Evolutionary conservation across 2,113 vertebrate species (phyloP).

Genomic region (Casuarius casuarius): DNA sequence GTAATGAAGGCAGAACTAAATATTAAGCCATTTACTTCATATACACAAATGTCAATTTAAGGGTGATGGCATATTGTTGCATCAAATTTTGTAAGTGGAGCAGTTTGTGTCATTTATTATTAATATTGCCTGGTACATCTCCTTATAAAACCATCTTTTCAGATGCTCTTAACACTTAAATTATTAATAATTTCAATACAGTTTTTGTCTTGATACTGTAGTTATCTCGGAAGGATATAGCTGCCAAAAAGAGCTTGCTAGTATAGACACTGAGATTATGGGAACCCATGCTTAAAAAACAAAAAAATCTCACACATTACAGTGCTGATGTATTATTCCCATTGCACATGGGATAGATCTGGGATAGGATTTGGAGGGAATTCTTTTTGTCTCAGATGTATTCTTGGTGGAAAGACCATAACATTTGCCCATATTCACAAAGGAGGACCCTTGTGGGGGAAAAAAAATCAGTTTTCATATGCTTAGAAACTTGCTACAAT

Average conservation of each 20-base stretch:
- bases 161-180: not conserved
- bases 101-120: constrained; percentile 21
- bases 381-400: not conserved
- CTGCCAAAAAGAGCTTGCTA: not conserved
- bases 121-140: not conserved
- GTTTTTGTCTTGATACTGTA: not conserved
- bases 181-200: not conserved
- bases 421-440: not conserved
- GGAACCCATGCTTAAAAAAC: not conserved
- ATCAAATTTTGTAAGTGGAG: constrained; percentile 9
- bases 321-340: not conserved
- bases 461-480: fast-evolving
- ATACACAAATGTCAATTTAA: not conserved
- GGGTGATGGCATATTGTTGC: not conserved
- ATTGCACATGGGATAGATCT: too few species aligned
- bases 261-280: not conserved
- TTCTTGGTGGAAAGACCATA: not conserved
- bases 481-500: fast-evolving
- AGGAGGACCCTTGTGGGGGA: not conserved
- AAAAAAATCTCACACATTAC: not conserved
- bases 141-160: not conserved
- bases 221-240: not conserved
- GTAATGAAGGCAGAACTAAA: not conserved
- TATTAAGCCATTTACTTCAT: not conserved
- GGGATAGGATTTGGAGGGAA: not conserved